A percentile compares a stretch with the other conserved stretches of the same genome.
Evolutionary conservation across 2,888 invertebrate genomes (phyloP).

Genomic region (Dolichomitus sp.): DNA sequence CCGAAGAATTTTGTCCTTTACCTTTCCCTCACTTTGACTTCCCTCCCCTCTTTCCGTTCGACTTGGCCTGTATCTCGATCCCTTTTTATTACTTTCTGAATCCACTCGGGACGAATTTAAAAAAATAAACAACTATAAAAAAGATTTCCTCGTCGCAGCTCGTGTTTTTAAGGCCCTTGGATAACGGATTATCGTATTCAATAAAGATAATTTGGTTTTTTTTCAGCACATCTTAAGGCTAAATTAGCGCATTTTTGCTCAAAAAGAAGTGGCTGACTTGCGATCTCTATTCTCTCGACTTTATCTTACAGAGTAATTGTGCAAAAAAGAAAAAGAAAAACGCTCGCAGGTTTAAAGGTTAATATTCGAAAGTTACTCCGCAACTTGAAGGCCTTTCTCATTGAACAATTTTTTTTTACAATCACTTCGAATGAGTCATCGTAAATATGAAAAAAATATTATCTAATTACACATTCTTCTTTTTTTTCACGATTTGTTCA

Average conservation of each 20-base stretch:
- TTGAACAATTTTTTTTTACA: not conserved
- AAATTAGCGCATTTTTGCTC: not conserved
- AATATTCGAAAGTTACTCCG: not conserved
- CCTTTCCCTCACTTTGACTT: conserved; percentile 16
- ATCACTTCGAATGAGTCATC: not conserved
- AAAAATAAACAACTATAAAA: not conserved
- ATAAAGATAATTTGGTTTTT: not conserved
- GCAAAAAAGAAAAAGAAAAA: too few species aligned
- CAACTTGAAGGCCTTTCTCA: not conserved
- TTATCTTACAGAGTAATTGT: too few species aligned
- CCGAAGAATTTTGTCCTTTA: conserved; percentile 18
- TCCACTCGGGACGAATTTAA: conserved; percentile 5
- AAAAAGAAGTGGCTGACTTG: not conserved
- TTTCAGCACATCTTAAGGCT: not conserved
- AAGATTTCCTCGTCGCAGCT: conserved; percentile 1
- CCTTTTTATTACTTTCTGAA: not conserved
- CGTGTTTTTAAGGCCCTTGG: conserved; percentile 1
- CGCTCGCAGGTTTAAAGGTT: not conserved
- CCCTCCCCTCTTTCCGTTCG: not conserved
- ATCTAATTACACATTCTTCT: not conserved
- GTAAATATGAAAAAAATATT: not conserved
- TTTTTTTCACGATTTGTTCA: not conserved
- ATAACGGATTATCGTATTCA: not conserved
- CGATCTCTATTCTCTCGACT: not conserved
- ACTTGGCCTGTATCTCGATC: not conserved